Conservation (phyloP, 2,113 vertebrate species). For the Struthidea cinerea region DNA sequence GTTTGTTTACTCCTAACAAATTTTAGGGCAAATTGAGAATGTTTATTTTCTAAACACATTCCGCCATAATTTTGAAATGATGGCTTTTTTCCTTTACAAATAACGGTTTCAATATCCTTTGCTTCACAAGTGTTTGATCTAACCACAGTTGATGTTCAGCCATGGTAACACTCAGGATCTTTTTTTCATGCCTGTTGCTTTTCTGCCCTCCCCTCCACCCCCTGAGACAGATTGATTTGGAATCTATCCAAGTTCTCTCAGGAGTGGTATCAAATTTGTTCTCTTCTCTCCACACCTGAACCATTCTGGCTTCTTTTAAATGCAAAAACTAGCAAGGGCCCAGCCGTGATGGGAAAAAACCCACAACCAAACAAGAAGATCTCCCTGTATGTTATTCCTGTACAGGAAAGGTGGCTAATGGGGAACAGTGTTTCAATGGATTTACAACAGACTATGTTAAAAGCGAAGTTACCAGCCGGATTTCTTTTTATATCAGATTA, state of each 20-base stretch:
- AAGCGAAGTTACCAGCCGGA: neutral
- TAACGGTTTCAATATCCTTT: slow-evolving; percentile 10
- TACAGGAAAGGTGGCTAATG: neutral
- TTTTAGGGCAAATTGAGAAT: slow-evolving; percentile 23
- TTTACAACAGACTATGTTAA: neutral
- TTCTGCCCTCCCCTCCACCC: neutral
- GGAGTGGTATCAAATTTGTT: slow-evolving; percentile 12
- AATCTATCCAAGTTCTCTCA: slow-evolving; percentile 20
- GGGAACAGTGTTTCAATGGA: neutral
- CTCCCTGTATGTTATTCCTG: neutral
- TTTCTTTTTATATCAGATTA: neutral
- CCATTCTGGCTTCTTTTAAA: slow-evolving; percentile 14
- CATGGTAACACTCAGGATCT: slow-evolving; percentile 16
- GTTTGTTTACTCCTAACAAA: slow-evolving; percentile 18
- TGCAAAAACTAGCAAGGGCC: neutral
- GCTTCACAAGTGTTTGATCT: slow-evolving; percentile 44
- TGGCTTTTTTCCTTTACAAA: slow-evolving; percentile 25
- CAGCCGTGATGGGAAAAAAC: neutral
- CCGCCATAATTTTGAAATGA: neutral
- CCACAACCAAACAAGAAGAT: neutral
- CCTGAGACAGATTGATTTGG: slow-evolving; percentile 29
- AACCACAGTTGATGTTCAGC: slow-evolving; percentile 44
- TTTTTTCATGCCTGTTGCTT: slow-evolving; percentile 29
- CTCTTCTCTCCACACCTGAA: slow-evolving; percentile 25
- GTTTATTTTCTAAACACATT: slow-evolving; percentile 40